Conservation (phyloP, 2,113 vertebrate genomes). For the Phylloscopus trochilus region DNA sequence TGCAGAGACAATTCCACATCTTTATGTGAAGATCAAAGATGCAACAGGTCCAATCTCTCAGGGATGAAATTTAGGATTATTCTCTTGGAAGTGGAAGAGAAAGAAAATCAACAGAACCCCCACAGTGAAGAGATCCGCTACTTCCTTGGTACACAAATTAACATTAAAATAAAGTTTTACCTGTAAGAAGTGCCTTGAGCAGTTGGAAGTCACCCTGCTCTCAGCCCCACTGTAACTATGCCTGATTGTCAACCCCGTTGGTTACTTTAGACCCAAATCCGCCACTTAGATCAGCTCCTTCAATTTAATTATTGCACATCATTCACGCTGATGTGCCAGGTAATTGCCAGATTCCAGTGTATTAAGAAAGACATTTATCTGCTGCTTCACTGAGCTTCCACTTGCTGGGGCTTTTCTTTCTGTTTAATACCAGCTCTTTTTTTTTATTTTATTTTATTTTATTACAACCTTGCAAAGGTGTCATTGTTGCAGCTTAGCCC, state of each 20-base stretch:
- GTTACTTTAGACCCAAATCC: background rate
- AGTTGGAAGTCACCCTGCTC: background rate
- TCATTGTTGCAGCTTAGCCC: background rate
- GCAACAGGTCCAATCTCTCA: background rate
- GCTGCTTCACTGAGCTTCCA: background rate
- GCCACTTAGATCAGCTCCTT: background rate
- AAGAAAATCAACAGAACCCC: background rate
- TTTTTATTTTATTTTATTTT: background rate
- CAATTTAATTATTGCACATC: background rate
- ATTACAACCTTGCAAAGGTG: background rate
- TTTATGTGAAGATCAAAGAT: background rate
- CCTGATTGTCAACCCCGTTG: background rate
- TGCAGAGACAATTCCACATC: background rate
- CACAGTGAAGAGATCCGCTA: background rate
- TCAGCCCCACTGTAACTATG: background rate
- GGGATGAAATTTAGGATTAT: background rate
- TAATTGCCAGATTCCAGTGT: background rate
- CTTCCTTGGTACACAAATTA: accelerated
- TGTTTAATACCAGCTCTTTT: background rate
- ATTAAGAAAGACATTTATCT: background rate
- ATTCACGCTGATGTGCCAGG: background rate
- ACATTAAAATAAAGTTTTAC: background rate
- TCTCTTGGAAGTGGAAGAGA: background rate
- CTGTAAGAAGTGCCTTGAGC: background rate
- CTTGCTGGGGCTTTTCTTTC: background rate